phyloP scores from a whole-genome alignment of 1,140 invertebrate genomes.

The Sitodiplosis mosellana region DNA sequence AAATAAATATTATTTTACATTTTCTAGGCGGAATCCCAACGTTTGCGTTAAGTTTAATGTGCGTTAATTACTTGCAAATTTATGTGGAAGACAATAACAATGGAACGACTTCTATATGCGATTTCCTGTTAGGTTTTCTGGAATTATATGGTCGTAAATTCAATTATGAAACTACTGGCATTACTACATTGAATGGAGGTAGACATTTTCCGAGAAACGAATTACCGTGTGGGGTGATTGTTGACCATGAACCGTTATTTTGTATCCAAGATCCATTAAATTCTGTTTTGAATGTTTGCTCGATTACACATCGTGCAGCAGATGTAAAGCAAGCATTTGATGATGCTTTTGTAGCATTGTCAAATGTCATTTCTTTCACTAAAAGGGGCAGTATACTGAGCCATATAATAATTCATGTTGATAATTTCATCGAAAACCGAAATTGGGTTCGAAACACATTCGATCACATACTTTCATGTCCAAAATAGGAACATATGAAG shows the following conservation, averaged over 20 bases:
- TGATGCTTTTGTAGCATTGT: slow-evolving; percentile 76
- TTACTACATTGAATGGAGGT: slow-evolving; percentile 53
- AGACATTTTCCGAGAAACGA: slow-evolving; percentile 90
- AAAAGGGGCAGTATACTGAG: slow-evolving; percentile 52
- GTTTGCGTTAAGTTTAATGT: slow-evolving; percentile 96
- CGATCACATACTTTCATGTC: slow-evolving; percentile 15
- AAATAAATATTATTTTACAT: no score
- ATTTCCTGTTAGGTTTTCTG: slow-evolving; percentile 92
- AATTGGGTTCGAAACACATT: slow-evolving; percentile 51
- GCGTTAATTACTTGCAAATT: slow-evolving; percentile 88
- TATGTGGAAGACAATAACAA: slow-evolving; percentile 37
- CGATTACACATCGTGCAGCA: slow-evolving; percentile 79
- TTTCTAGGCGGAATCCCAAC: slow-evolving; percentile 81
- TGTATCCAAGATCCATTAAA: slow-evolving; percentile 97
- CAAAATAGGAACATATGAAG: no score
- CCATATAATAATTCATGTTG: slow-evolving; percentile 77
- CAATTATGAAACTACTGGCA: slow-evolving; percentile 84
- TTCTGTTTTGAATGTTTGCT: slow-evolving; percentile 87
- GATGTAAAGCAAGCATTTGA: slow-evolving; percentile 91
- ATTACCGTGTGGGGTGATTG: slow-evolving; percentile 78
- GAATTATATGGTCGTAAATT: slow-evolving; percentile 93
- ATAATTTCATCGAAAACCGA: slow-evolving; percentile 84
- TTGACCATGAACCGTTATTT: slow-evolving; percentile 76
- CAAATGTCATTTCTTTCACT: slow-evolving; percentile 60
- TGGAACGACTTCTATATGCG: slow-evolving; percentile 65